Conservation (phyloP, 2,113 vertebrate genomes). For the Syngnathus scovelli region DNA sequence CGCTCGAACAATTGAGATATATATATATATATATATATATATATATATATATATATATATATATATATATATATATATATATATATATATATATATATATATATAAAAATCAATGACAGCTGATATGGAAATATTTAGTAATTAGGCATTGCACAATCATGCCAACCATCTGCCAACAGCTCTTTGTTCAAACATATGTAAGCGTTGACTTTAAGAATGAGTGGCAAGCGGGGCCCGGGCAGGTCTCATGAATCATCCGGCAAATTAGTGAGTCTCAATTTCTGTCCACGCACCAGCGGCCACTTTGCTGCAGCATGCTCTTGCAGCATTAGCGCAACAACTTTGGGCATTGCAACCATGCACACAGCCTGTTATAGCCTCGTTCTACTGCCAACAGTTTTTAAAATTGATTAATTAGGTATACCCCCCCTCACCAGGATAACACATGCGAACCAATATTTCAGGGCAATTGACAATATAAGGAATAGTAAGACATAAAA, state of each 20-base stretch:
- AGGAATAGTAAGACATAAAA: slow-evolving; percentile 3
- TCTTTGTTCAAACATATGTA: slow-evolving; percentile 37
- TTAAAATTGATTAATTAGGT: background rate
- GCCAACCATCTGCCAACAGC: slow-evolving; percentile 35
- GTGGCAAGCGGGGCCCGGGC: slow-evolving; percentile 22
- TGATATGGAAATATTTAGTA: slow-evolving; percentile 38
- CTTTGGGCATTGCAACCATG: slow-evolving; percentile 27
- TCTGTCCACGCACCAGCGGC: slow-evolving; percentile 23
- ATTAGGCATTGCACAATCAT: slow-evolving; percentile 15
- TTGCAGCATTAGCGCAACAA: slow-evolving; percentile 17
- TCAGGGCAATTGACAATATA: background rate
- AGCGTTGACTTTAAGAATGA: slow-evolving; percentile 32
- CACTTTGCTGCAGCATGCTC: slow-evolving; percentile 10
- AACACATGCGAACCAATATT: background rate
- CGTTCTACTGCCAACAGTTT: background rate
- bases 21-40: too few relatives aligned
- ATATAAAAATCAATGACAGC: slow-evolving; percentile 22
- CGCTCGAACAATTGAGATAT: background rate
- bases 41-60: too few relatives aligned
- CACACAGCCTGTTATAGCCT: too few relatives aligned
- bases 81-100: too few relatives aligned
- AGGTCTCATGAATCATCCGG: slow-evolving; percentile 29
- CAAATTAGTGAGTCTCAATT: slow-evolving; percentile 29
- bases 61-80: too few relatives aligned
- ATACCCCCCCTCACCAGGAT: background rate